Base-by-base conservation (phyloP, 2,797 vertebrate species). In the Erethizon dorsatum region DNA sequence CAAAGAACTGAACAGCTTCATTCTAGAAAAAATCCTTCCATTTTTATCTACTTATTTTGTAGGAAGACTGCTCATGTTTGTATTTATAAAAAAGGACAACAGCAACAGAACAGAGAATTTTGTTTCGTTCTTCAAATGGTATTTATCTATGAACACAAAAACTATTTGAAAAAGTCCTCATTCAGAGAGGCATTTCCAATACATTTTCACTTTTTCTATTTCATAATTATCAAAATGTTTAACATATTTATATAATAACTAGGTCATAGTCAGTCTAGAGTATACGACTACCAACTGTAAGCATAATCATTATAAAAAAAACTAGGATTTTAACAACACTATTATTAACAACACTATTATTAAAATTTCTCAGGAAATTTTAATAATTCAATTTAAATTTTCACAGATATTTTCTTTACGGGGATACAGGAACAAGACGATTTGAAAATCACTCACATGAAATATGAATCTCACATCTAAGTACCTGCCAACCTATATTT, bases 151-250 rank as follows among this genome's bases (percentile, higher is more conserved):
- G 22, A 89, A 78, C 61, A 54, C 0, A 57, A 31, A 65, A 78
- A 24, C 52, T 73, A 75, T 69, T 88, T 73, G 67, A 50, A 71
- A 86, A 89, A 50, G 13, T 67, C 37, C 73, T 17, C 26, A 50
- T 61, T 79, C 31, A 12, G 41, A 63, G 57, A 80, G 2, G 0
- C 4, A n/a, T 33, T 93, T 93, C 63, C 4, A 75, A 91, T 45
- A 52, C 8, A 37, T 54, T 73, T 85, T 82, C 22, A 37, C 28
- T 37, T 96, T 90, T 91, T 26, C 33, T 80, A 65, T 67, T 78
- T 90, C 63, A 56, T 61, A 88, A 86, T 83, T 52, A 86, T 69
- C 6, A 92, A 96, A 80, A 61, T 31, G 26, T 26, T 77, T 83
- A n/a, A 45, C 6, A 75, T 11, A 77, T 20, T 80, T 92, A 92